Conservation (phyloP, 1,140 invertebrate species). For the Bombus picipes region DNA sequence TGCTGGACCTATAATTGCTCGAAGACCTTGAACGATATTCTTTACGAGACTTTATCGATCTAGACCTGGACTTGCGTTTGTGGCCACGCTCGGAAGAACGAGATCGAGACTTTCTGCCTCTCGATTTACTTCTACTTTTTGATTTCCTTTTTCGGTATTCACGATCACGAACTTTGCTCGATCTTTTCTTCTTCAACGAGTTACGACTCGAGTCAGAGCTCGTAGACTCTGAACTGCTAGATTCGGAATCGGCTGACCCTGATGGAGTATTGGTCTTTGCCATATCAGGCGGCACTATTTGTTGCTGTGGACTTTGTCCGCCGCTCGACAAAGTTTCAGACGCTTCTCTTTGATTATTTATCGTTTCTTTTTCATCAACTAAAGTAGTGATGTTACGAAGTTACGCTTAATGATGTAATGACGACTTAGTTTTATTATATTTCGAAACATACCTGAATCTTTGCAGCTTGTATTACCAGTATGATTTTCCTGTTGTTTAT, state of each 20-base stretch:
- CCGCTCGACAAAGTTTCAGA: constrained; percentile 78
- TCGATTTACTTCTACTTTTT: constrained; percentile 76
- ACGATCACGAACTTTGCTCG: constrained; percentile 53
- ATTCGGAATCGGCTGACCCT: constrained; percentile 72
- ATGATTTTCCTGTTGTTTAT: constrained; percentile 78
- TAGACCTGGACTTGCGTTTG: constrained; percentile 71
- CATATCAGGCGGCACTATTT: constrained; percentile 57
- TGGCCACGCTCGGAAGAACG: constrained; percentile 69
- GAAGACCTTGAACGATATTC: constrained; percentile 73
- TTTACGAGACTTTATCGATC: constrained; percentile 71
- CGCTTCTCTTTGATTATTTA: constrained; percentile 80
- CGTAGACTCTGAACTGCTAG: constrained; percentile 67
- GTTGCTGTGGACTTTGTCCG: constrained; percentile 74
- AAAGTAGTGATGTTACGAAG: constrained; percentile 75
- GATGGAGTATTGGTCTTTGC: constrained; percentile 68
- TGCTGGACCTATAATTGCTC: constrained; percentile 70
- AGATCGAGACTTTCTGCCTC: constrained; percentile 72
- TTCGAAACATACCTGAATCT: constrained; percentile 78
- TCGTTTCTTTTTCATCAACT: constrained; percentile 82
- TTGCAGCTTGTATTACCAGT: constrained; percentile 80
- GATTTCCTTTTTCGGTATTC: constrained; percentile 65
- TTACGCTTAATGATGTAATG: constrained; percentile 61
- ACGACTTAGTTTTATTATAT: constrained; percentile 55
- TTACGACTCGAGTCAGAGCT: constrained; percentile 68
- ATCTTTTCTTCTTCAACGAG: constrained; percentile 54